Percentiles rank a stretch among this genome's conserved stretches.
Evolutionary conservation across 30 jellyfish, hydroid and myxozoan genomes (phyloP).

Genomic region (Phacellophora camtschatica): DNA sequence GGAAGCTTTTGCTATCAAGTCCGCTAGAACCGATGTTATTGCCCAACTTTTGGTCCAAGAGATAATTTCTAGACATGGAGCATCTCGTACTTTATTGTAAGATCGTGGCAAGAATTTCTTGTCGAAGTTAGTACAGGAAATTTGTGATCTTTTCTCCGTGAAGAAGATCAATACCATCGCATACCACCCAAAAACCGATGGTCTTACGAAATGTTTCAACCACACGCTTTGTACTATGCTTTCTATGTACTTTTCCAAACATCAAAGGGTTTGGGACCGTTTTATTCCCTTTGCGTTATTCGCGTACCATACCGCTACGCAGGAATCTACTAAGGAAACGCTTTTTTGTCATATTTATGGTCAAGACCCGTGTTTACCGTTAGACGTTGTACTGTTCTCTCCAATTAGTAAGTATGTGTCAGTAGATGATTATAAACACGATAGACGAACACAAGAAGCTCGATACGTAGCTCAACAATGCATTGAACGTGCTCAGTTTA

Average conservation of each 20-base stretch:
- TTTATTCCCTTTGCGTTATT: constrained; percentile 51
- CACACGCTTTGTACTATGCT: constrained; percentile 41
- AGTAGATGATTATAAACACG: constrained; percentile 41
- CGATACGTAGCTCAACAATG: constrained; percentile 46
- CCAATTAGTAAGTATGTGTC: constrained; percentile 50
- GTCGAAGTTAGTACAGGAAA: constrained; percentile 45
- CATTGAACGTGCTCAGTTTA: constrained; percentile 52
- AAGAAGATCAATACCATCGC: constrained; percentile 41
- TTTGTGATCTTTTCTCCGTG: constrained; percentile 44
- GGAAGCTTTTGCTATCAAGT: constrained; percentile 58
- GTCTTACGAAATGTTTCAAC: constrained; percentile 50
- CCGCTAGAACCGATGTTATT: constrained; percentile 33
- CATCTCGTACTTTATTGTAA: constrained; percentile 44
- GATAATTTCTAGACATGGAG: constrained; percentile 47
- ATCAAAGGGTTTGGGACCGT: constrained; percentile 73
- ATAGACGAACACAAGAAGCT: constrained; percentile 38
- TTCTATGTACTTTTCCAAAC: constrained; percentile 31
- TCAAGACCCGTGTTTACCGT: constrained; percentile 68
- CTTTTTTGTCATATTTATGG: constrained; percentile 74
- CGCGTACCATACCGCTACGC: constrained; percentile 47
- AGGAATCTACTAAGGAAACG: constrained; percentile 75
- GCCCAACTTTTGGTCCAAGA: constrained; percentile 62
- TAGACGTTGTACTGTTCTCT: constrained; percentile 46
- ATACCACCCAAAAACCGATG: constrained; percentile 67
- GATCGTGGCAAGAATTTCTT: constrained; percentile 58